These are phyloP conservation scores for Sphaeramia orbicularis DNA, from an alignment of 2,797 vertebrate species.

Conservation along the genomic window DNA sequence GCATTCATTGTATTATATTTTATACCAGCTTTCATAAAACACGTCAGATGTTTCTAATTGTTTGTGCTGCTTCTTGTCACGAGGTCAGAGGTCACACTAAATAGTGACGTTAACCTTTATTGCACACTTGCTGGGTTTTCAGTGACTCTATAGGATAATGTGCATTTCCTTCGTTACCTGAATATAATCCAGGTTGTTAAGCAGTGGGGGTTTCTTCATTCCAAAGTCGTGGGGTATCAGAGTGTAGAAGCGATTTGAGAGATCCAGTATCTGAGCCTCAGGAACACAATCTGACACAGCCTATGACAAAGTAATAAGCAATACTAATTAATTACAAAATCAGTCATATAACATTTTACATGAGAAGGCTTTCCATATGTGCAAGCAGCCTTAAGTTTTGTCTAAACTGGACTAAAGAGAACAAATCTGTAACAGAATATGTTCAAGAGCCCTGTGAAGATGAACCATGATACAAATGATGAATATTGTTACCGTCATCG, in stretches of 20 bases:
- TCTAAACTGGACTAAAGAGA: too few species aligned
- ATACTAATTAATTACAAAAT: not conserved
- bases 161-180: constrained; percentile 83
- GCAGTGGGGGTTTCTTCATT: constrained; percentile 98
- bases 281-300: constrained; percentile 89
- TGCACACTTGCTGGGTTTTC: not conserved
- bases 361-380: not conserved
- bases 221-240: constrained; percentile 98
- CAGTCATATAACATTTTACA: not conserved
- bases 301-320: constrained; percentile 67
- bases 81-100: too few species aligned
- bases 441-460: not conserved
- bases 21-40: too few species aligned
- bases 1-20: too few species aligned
- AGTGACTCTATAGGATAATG: too few species aligned
- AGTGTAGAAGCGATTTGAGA: constrained; percentile 98
- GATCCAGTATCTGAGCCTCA: constrained; percentile 93
- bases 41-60: too few species aligned
- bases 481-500: not conserved
- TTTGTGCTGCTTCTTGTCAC: too few species aligned
- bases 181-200: constrained; percentile 93
- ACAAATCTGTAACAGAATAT: too few species aligned
- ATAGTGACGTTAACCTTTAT: too few species aligned
- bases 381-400: too few species aligned
- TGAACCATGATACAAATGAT: not conserved